Percentiles rank a stretch among this genome's conserved stretches.
These are phyloP conservation scores for Epistrophe grossulariae DNA, from an alignment of 2,888 invertebrate species.

Conservation along the genomic window DNA sequence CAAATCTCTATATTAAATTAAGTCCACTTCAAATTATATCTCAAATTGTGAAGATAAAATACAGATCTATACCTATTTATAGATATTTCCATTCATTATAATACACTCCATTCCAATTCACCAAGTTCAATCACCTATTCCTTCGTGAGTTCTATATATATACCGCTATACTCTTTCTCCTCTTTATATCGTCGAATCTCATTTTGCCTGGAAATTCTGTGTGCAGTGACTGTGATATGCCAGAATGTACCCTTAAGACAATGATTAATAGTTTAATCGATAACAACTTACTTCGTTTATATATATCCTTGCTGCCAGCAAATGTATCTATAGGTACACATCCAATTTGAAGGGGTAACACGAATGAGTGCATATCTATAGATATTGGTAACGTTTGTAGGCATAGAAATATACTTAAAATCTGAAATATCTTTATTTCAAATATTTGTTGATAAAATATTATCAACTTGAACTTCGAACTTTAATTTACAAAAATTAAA, in stretches of 20 bases:
- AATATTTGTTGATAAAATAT: constrained; percentile 23
- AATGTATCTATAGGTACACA: constrained; percentile 53
- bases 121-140: constrained; percentile 76
- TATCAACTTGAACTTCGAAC: constrained; percentile 50
- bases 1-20: neutral
- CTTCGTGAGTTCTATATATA: constrained; percentile 33
- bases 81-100: neutral
- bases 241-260: constrained; percentile 78
- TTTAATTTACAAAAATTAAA: constrained; percentile 19
- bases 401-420: neutral
- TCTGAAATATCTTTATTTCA: neutral
- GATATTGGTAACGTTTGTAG: neutral
- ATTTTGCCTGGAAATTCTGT: constrained; percentile 69
- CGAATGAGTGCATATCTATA: neutral
- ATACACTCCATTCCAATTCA: constrained; percentile 30
- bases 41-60: neutral
- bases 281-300: constrained; percentile 73
- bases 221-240: constrained; percentile 77
- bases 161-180: constrained; percentile 34
- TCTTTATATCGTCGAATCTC: constrained; percentile 33
- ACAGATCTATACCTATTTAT: neutral
- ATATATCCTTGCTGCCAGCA: constrained; percentile 46
- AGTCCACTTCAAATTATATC: neutral
- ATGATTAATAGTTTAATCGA: constrained; percentile 79
- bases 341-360: constrained; percentile 5